Conservation (phyloP, 2,888 invertebrate species). For the Chrysolina oricalcia region DNA sequence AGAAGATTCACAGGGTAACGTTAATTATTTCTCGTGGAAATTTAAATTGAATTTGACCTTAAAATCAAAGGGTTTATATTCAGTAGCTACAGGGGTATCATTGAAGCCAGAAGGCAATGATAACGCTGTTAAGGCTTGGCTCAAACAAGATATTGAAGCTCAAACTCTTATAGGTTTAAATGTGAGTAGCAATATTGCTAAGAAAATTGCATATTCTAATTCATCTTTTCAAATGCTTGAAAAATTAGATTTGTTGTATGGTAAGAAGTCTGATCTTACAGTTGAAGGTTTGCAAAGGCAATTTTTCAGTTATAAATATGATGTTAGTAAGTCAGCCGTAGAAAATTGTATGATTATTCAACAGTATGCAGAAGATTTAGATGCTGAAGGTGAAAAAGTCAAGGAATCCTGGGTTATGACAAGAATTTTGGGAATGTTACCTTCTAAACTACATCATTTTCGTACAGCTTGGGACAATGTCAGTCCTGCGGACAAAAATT, state of each 20-base stretch:
- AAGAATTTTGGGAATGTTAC: constrained; percentile 33
- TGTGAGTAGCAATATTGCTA: constrained; percentile 27
- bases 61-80: not conserved
- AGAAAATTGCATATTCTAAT: constrained; percentile 27
- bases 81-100: constrained; percentile 1
- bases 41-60: constrained; percentile 17
- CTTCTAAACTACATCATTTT: constrained; percentile 27
- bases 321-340: constrained; percentile 33
- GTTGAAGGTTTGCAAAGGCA: constrained; percentile 40
- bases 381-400: constrained; percentile 29
- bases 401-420: constrained; percentile 36
- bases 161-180: constrained; percentile 22
- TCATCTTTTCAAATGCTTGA: constrained; percentile 33
- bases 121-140: constrained; percentile 7
- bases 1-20: constrained; percentile 12
- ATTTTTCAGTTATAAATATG: constrained; percentile 31
- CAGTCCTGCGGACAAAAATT: constrained; percentile 30
- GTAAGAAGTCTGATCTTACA: constrained; percentile 42
- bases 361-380: constrained; percentile 29
- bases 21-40: constrained; percentile 27
- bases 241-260: constrained; percentile 35
- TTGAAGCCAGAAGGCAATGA: constrained; percentile 21
- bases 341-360: constrained; percentile 35
- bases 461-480: constrained; percentile 9
- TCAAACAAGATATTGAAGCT: constrained; percentile 20